phyloP scores from a whole-genome alignment of 2,113 vertebrate genomes.

The Lipotes vexillifer region DNA sequence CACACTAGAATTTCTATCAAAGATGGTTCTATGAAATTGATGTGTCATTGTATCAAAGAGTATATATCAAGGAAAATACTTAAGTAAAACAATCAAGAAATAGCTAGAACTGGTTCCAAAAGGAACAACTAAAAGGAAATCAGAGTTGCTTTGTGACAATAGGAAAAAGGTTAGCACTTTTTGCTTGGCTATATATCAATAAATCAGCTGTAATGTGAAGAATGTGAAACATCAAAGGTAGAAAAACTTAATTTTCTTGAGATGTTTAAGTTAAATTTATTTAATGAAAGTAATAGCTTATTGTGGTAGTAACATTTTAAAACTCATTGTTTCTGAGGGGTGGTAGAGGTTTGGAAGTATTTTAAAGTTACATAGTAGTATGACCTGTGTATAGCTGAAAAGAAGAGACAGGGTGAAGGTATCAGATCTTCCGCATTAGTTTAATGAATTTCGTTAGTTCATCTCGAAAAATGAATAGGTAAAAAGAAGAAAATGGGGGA shows the following conservation, averaged over 20 bases:
- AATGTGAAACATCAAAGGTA: background rate
- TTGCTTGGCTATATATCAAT: background rate
- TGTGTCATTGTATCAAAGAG: background rate
- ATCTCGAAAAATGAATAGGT: background rate
- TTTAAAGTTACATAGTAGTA: background rate
- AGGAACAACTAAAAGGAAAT: background rate
- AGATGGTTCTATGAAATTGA: background rate
- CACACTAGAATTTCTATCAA: background rate
- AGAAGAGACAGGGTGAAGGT: background rate
- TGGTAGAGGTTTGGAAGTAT: background rate
- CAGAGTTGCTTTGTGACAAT: background rate
- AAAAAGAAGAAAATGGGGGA: background rate
- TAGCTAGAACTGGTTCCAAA: background rate
- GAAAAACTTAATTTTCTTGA: constrained; percentile 16
- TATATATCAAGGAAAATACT: background rate
- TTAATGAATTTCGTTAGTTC: background rate
- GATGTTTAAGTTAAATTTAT: background rate
- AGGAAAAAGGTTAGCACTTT: background rate
- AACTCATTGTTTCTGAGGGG: background rate
- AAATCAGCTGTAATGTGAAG: background rate
- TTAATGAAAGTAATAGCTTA: background rate
- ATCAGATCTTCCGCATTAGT: background rate
- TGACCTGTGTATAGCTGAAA: background rate
- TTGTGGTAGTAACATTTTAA: background rate
- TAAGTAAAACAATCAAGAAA: background rate